Conservation (phyloP, 2,113 vertebrate genomes). For the Hemicordylus capensis region DNA sequence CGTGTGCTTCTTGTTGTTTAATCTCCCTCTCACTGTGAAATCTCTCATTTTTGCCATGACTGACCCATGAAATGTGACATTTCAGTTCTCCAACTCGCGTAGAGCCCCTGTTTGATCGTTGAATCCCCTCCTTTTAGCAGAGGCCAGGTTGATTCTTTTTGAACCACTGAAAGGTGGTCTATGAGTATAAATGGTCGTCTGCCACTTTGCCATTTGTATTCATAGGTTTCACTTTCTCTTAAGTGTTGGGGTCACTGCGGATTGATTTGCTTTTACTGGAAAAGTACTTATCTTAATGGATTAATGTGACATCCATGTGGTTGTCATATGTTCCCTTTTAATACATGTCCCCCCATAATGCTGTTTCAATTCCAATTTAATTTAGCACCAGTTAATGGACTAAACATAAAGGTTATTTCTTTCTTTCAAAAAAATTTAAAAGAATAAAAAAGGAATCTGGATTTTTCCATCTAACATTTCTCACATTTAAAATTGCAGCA, state of each 20-base stretch:
- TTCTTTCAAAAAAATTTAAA: neutral
- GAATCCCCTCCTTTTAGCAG: conserved; percentile 26
- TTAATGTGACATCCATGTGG: conserved; percentile 71
- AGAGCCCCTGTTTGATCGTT: conserved; percentile 45
- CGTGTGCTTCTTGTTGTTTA: conserved; percentile 57
- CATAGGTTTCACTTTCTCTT: conserved; percentile 66
- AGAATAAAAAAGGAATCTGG: too few relatives aligned
- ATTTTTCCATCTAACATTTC: conserved; percentile 55
- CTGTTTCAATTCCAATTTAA: conserved; percentile 73
- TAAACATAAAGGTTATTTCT: conserved; percentile 68
- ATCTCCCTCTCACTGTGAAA: conserved; percentile 72
- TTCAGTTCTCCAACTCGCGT: conserved; percentile 66
- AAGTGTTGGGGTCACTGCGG: conserved; percentile 65
- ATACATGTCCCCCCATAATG: conserved; percentile 62
- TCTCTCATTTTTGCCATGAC: conserved; percentile 71
- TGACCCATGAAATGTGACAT: conserved; percentile 73
- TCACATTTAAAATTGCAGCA: conserved; percentile 54
- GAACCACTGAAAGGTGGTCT: conserved; percentile 38
- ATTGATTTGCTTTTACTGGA: conserved; percentile 77
- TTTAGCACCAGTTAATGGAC: conserved; percentile 74
- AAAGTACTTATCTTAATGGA: conserved; percentile 75
- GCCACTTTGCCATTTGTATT: conserved; percentile 66
- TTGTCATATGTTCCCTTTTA: conserved; percentile 71
- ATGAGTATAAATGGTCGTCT: conserved; percentile 36
- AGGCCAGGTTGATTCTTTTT: conserved; percentile 18